phyloP scores from a whole-genome alignment of 2,888 invertebrate genomes.

The Epinotia bilunana region DNA sequence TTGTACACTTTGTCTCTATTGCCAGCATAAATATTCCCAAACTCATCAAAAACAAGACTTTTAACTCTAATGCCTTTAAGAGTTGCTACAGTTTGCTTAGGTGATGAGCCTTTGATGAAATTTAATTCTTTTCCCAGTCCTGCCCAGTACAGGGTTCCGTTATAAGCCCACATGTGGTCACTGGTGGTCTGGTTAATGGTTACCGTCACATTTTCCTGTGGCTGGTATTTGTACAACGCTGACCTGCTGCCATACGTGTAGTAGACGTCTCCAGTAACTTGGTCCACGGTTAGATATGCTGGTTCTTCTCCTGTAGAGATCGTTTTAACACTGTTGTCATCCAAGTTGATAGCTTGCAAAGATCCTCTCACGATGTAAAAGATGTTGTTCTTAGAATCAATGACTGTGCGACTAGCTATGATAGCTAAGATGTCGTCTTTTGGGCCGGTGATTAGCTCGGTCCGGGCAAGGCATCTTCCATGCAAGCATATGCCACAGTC shows the following conservation, averaged over 20 bases:
- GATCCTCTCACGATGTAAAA: not conserved
- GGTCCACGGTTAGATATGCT: not conserved
- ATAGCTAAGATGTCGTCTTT: not conserved
- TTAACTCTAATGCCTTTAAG: not conserved
- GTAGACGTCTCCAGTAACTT: not conserved
- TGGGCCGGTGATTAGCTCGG: not conserved
- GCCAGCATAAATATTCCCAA: not conserved
- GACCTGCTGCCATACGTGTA: not conserved
- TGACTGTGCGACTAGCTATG: not conserved
- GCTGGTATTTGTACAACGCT: not conserved
- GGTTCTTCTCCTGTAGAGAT: not conserved
- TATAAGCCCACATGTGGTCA: not conserved
- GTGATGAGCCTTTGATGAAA: not conserved
- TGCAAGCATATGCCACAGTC: not conserved
- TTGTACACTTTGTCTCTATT: not conserved
- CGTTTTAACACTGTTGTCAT: not conserved
- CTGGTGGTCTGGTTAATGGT: not conserved
- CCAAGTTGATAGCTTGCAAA: not conserved
- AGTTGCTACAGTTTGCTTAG: not conserved
- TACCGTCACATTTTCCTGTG: not conserved
- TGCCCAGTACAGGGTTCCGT: not conserved
- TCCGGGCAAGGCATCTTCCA: not conserved
- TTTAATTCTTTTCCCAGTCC: not conserved
- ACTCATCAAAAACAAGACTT: not conserved
- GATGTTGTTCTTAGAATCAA: not conserved